Evolutionary conservation across 2,888 invertebrate genomes (phyloP), one percentile per base, ranked within the genome.

Genomic region (Disparrhopalites patrizii): DNA sequence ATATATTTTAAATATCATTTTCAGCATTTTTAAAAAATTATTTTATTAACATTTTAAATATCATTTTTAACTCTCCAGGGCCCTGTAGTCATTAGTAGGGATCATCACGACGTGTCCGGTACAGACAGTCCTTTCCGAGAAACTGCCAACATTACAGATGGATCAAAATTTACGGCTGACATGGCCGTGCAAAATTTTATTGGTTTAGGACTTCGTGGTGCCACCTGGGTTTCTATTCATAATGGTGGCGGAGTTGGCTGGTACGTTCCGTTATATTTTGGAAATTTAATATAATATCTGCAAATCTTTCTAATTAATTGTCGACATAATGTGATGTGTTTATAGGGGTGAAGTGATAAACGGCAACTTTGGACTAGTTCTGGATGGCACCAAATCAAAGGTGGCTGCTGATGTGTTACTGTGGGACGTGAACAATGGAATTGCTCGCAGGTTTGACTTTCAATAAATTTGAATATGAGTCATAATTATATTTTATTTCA

Each of bases 51-150:
- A 18, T 50, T 50, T 10, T 10, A 15, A n/a, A n/a, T n/a, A n/a
- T n/a, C n/a, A n/a, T n/a, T n/a, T n/a, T n/a, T n/a, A n/a, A n/a
- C n/a, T 25, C 25, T 52, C 31, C 18, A 82, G 81, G 83, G 79
- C 2, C 82, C 84, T 5, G 80, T 85, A n/a, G 82, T 85, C 1
- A 77, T 85, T 28, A 83, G 83, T 68, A 76, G 85, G 10, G 85
- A 85, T 77, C 85, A 85, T 75, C 85, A 86, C 77, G 85, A 85
- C 76, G 85, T 86, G 27, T 83, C 83, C 68, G 85, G 85, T 18
- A 83, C 85, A 1, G 85, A 86, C 77, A 83, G 83, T 70, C 85
- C 85, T 1, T 85, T 80, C 78, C 76, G 85, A 28, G 85, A 85
- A 76, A 85, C 85, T 0, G 82, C 85, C n/a, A 84, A 85, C 76